These are phyloP conservation scores for Tenthredo mesomela DNA, from an alignment of 2,888 invertebrate genomes.

Conservation along the genomic window DNA sequence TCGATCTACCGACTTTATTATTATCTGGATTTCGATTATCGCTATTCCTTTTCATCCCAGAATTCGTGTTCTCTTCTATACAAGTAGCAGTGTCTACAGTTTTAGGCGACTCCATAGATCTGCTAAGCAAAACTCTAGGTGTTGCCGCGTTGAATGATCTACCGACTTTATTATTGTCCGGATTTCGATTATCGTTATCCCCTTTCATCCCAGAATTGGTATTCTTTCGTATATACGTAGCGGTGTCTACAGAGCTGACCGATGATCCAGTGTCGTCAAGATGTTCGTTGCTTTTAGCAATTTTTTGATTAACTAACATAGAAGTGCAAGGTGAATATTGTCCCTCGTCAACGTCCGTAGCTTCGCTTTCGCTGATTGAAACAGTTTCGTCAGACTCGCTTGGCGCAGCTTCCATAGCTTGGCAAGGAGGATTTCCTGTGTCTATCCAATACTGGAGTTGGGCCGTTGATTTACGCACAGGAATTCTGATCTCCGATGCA, in stretches of 20 bases:
- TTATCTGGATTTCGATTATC: neutral
- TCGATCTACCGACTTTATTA: neutral
- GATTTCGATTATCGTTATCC: neutral
- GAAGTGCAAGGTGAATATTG: neutral
- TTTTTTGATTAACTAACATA: slow-evolving; percentile 39
- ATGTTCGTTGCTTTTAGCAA: slow-evolving; percentile 25
- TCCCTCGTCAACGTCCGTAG: slow-evolving; percentile 44
- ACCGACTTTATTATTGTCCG: neutral
- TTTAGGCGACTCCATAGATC: neutral
- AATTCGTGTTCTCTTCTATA: slow-evolving; percentile 68
- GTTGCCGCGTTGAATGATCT: neutral
- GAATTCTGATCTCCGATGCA: slow-evolving; percentile 53
- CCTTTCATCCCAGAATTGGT: slow-evolving; percentile 63
- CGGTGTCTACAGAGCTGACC: slow-evolving; percentile 69
- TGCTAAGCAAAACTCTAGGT: neutral
- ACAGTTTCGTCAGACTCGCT: slow-evolving; percentile 57
- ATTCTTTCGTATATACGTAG: slow-evolving; percentile 69
- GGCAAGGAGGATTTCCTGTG: slow-evolving; percentile 67
- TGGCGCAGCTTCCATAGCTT: slow-evolving; percentile 25
- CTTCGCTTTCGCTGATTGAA: slow-evolving; percentile 61
- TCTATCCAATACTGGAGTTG: slow-evolving; percentile 70
- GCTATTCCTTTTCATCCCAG: slow-evolving; percentile 58
- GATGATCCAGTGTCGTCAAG: slow-evolving; percentile 55
- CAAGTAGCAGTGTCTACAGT: slow-evolving; percentile 70
- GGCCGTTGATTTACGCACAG: slow-evolving; percentile 62